These are phyloP conservation scores for Caenorhabditis sulstoni DNA, from an alignment of 2,888 invertebrate species.

Conservation along the genomic window DNA sequence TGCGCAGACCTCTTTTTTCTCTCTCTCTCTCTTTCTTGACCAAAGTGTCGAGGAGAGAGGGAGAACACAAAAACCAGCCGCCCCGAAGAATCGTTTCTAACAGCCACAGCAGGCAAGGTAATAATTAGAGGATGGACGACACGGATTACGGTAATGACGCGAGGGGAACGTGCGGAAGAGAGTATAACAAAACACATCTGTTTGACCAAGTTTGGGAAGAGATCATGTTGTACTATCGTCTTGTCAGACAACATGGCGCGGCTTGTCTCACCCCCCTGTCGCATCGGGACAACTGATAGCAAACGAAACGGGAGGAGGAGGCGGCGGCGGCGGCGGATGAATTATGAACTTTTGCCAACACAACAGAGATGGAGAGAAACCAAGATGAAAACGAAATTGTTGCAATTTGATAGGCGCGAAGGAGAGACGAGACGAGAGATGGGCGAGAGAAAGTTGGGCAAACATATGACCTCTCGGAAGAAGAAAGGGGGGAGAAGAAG, in stretches of 20 bases:
- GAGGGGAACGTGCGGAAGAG: background rate
- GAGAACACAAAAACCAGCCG: conserved; percentile 34
- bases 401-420: conserved; percentile 60
- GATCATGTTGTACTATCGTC: conserved; percentile 14
- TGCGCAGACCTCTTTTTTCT: conserved; percentile 40
- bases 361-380: conserved; percentile 12
- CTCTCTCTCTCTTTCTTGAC: conserved; percentile 36
- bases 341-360: conserved; percentile 47
- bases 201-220: conserved; percentile 1
- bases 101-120: conserved; percentile 10
- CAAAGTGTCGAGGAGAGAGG: conserved; percentile 48
- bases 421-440: conserved; percentile 23
- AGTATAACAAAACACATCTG: conserved; percentile 12
- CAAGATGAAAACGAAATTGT: conserved; percentile 55
- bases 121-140: background rate
- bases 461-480: conserved; percentile 61
- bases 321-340: conserved; percentile 8
- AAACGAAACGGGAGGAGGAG: conserved; percentile 14
- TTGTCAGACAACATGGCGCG: conserved; percentile 41
- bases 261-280: background rate
- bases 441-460: conserved; percentile 58
- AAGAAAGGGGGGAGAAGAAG: conserved; percentile 37
- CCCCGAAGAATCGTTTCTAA: conserved; percentile 15
- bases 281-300: conserved; percentile 53
- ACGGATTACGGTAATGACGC: conserved; percentile 17